Evolutionary conservation across 2,797 vertebrate genomes (phyloP).

Genomic region (Balearica regulorum): DNA sequence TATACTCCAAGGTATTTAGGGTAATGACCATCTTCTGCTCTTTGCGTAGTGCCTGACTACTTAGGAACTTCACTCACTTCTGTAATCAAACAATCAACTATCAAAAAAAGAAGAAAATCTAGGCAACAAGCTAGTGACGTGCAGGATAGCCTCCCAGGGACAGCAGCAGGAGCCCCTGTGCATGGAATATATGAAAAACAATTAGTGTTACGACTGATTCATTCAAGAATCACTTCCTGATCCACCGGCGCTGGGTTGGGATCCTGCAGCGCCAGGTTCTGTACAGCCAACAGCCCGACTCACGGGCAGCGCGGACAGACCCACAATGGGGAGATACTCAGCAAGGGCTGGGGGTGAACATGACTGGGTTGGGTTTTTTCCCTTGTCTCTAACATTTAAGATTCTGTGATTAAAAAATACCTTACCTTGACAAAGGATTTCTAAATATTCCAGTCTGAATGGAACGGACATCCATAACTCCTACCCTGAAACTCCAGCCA

Average conservation of each 20-base stretch:
- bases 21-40: background rate
- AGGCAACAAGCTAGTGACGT: background rate
- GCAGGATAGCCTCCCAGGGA: background rate
- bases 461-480: fast-evolving
- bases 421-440: background rate
- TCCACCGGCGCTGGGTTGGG: fast-evolving
- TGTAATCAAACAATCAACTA: background rate
- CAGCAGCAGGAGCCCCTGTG: background rate
- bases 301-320: fast-evolving
- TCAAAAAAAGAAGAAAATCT: background rate
- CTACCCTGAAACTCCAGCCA: background rate
- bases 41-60: background rate
- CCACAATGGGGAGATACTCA: too few species aligned
- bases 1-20: background rate
- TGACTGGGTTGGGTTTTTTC: fast-evolving
- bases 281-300: background rate
- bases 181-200: fast-evolving
- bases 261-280: background rate
- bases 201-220: background rate
- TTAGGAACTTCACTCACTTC: background rate
- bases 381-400: fast-evolving
- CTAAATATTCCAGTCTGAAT: background rate
- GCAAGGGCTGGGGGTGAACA: background rate
- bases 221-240: background rate
- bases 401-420: background rate